Percentiles rank a stretch among this genome's conserved stretches.
Conservation (phyloP, 2,888 invertebrate genomes). For the Anthophora plumipes region DNA sequence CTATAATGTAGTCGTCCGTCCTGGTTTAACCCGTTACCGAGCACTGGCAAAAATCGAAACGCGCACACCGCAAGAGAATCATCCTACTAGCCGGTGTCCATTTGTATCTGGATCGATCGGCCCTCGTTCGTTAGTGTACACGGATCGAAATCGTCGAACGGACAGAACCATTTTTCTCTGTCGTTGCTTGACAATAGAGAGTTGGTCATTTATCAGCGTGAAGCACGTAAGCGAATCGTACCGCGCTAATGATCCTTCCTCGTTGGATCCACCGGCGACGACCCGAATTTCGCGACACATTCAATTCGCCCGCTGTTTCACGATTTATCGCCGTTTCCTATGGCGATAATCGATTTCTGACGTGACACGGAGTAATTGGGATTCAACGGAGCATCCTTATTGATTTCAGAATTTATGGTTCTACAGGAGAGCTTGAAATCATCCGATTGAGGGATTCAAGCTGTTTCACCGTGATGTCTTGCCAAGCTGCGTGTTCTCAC, state of each 20-base stretch:
- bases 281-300: not conserved
- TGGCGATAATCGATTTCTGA: not conserved
- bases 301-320: not conserved
- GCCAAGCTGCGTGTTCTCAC: conserved; percentile 45
- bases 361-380: not conserved
- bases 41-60: conserved; percentile 26
- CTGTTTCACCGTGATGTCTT: not conserved
- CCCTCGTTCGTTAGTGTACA: conserved; percentile 1
- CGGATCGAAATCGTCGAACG: not conserved
- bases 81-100: conserved; percentile 23
- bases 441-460: too few species aligned
- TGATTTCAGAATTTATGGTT: not conserved
- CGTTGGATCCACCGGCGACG: not conserved
- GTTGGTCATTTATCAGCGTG: not conserved
- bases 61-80: conserved; percentile 35
- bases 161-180: conserved; percentile 26
- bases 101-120: conserved; percentile 27
- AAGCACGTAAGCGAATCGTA: not conserved
- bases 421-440: too few species aligned
- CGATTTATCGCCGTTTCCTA: not conserved
- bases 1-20: conserved; percentile 78
- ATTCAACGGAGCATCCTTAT: not conserved
- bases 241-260: not conserved
- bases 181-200: not conserved
- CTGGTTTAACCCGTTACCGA: conserved; percentile 79